Conservation (phyloP, 2,797 vertebrate genomes). For the Etheostoma nigrum region DNA sequence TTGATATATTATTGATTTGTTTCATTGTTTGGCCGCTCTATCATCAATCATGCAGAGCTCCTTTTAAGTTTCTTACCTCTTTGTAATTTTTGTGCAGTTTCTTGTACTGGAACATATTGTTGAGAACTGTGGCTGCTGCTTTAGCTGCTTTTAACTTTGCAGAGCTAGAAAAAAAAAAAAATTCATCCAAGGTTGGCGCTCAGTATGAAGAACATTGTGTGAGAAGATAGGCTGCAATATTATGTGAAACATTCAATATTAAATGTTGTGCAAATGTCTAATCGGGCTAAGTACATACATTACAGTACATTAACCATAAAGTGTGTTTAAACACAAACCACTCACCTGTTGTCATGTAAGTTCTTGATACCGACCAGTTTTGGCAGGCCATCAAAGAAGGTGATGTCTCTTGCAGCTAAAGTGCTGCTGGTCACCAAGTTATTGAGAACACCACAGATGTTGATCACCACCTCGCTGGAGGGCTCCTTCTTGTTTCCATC, state of each 20-base stretch:
- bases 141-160: conserved; percentile 84
- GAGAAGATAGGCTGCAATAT: neutral
- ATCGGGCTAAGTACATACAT: neutral
- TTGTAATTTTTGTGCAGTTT: conserved; percentile 92
- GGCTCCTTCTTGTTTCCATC: conserved; percentile 81
- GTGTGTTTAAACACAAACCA: neutral
- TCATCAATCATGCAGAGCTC: neutral
- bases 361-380: conserved; percentile 90
- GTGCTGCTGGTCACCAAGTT: conserved; percentile 91
- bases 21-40: neutral
- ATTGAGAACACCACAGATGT: conserved; percentile 93
- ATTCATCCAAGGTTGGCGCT: conserved; percentile 29
- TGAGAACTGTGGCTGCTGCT: conserved; percentile 91
- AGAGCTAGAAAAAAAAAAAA: conserved; percentile 72
- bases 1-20: neutral
- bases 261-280: neutral
- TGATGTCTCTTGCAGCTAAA: conserved; percentile 88
- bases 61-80: conserved; percentile 73
- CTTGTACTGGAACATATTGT: conserved; percentile 97
- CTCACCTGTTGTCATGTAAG: conserved; percentile 82
- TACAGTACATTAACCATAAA: neutral
- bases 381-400: conserved; percentile 87
- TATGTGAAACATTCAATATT: neutral
- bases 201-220: neutral
- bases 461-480: conserved; percentile 88